Base-by-base conservation (phyloP, 2,888 invertebrate species). In the Synanthedon formicaeformis region DNA sequence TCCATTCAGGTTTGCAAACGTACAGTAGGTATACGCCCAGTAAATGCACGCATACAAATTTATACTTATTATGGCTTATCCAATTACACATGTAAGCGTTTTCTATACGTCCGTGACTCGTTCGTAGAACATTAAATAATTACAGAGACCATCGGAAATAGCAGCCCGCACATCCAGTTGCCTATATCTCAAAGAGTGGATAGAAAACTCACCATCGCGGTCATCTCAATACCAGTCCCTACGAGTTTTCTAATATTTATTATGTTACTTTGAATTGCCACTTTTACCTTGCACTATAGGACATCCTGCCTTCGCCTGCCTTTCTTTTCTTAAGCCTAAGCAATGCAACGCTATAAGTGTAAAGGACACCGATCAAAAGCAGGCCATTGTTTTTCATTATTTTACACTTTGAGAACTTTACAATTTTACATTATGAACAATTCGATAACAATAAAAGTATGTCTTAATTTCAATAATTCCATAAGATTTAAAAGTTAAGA, bases 171-270 rank as follows among this genome's bases (percentile, higher is more conserved):
- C 13, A 13, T 45, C 45, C 14, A 13, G 14, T 45, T 45, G 13
- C 45, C 45, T 45, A 45, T 45, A 45, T 45, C 45, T 45, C 14
- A n/a, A 23, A 45, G 45, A 45, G 45, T 14, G 45, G 45, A 45
- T 45, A 12, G 45, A 45, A 45, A 45, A 45, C 45, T 45, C 8
- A 13, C 13, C 14, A n/a, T 45, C 34, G 34, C 34, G 34, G 8
- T 10, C 34, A 34, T 34, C 34, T 34, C 34, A 10, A 34, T 34
- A 58, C 59, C 57, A 53, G 61, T 56, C 55, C 13, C 51, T 41
- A 27, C 56, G 23, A 51, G 61, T 58, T 61, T 61, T 61, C 61
- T 60, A 58, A 57, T 55, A 57, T 55, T 50, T 54, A 45, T 45
- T 45, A 45, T 13, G 13, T 49, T 53, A 53, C 56, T 56, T 58